phyloP scores from a whole-genome alignment of 2,113 vertebrate species.

The Sakesphorus luctuosus region DNA sequence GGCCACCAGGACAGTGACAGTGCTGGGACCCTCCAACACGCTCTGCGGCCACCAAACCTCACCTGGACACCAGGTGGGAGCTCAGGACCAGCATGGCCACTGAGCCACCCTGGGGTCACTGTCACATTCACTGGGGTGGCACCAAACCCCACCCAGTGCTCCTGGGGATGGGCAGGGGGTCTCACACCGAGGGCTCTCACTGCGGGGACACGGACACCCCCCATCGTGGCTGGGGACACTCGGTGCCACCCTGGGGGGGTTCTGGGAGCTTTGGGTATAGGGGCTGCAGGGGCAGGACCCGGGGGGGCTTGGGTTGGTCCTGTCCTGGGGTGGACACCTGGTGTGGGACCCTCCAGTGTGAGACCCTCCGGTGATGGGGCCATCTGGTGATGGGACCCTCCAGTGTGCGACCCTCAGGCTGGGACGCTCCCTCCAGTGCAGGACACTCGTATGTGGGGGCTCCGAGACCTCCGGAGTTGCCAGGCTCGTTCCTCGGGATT shows the following conservation, averaged over 20 bases:
- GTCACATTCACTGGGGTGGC: neutral
- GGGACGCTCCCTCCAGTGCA: neutral
- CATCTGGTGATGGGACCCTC: no score
- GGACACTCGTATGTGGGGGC: no score
- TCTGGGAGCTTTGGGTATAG: neutral
- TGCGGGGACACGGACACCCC: neutral
- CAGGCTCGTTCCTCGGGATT: neutral
- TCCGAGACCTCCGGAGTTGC: no score
- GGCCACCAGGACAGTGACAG: neutral
- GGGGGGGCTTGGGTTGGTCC: neutral
- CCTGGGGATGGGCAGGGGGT: neutral
- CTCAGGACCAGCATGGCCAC: neutral
- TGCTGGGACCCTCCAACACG: rapidly evolving
- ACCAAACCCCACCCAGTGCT: rapidly evolving
- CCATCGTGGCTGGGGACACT: neutral
- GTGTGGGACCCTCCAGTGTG: neutral
- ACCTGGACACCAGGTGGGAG: neutral
- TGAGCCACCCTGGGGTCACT: neutral
- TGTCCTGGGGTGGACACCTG: neutral
- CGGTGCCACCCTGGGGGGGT: neutral
- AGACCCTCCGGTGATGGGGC: neutral
- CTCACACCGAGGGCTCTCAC: neutral
- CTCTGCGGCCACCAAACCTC: neutral
- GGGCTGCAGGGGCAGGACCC: neutral
- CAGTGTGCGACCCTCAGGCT: neutral